Evolutionary conservation across 2,113 vertebrate species (phyloP), one percentile per base, ranked within the genome.

Genomic region (Etheostoma cragini): DNA sequence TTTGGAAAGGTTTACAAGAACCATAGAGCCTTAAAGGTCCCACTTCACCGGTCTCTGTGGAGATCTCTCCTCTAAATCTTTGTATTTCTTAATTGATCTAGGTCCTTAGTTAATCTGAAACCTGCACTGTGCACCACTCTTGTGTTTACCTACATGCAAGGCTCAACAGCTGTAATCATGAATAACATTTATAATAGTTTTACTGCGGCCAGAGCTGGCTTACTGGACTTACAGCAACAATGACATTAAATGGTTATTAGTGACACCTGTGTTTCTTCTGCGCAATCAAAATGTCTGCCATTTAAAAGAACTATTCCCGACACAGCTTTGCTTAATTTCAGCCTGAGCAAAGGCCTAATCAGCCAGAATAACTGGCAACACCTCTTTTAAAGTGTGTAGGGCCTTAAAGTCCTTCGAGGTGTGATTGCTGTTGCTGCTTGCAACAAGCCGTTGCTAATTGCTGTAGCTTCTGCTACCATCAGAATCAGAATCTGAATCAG

Each of bases 281-380:
- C 45, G 2, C 7, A n/a, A 14, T 60, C 21, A 63, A 76, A 78
- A 70, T 74, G 52, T 76, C 66, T 21, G 54, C 64, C 8, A 1
- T 45, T 68, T 46, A 75, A 78, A 77, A 78, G 24, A 56, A 54
- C 72, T 49, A 47, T 57, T 79, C 78, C 69, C 65, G 54, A 70
- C 46, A 67, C 35, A 65, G 65, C 57, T 79, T 50, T 1, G 4
- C 45, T 79, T 21, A 65, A 33, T 50, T 60, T 72, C 54, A 38
- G 53, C 38, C 54, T 72, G 58, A 78, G 64, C 54, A 49, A 72
- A 78, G 78, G 42, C 77, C 56, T 80, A 77, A 86, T 84, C 63
- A 77, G 50, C 72, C 46, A 24, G 65, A 88, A 85, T 76, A 80
- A 83, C 61, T 53, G 80, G 63, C n/a, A 60, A 60, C 61, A 52